Evolutionary conservation across 2,888 invertebrate species (phyloP).

Genomic region (Alloplasta piceator): DNA sequence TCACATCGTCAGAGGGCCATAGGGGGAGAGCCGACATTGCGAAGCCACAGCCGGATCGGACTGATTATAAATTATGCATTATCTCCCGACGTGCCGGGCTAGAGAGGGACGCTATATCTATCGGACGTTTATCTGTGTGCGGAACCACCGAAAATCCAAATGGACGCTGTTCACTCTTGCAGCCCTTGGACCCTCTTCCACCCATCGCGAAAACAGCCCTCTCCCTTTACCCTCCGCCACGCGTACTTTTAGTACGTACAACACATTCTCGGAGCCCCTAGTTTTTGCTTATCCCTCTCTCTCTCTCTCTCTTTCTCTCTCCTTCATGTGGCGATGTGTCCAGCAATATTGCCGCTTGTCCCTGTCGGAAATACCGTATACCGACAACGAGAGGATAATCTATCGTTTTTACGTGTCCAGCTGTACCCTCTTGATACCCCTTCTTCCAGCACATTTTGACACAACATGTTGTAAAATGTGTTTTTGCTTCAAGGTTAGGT

Average conservation of each 20-base stretch:
- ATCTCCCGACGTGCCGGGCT: slow-evolving; percentile 66
- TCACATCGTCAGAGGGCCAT: slow-evolving; percentile 61
- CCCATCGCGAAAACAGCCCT: slow-evolving; percentile 2
- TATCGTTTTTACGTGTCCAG: slow-evolving; percentile 65
- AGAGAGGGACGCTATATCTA: slow-evolving; percentile 11
- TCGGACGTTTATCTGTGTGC: slow-evolving; percentile 22
- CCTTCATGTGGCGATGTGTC: slow-evolving; percentile 15
- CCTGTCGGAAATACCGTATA: slow-evolving; percentile 62
- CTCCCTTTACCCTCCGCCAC: slow-evolving; percentile 1
- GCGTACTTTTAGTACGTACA: slow-evolving; percentile 46
- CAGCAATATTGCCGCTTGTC: slow-evolving; percentile 63
- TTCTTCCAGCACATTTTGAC: slow-evolving; percentile 34
- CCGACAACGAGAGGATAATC: slow-evolving; percentile 56
- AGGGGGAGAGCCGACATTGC: slow-evolving; percentile 47
- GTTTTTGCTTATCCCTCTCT: slow-evolving; percentile 14
- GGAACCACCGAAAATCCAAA: slow-evolving; percentile 61
- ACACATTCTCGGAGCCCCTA: slow-evolving; percentile 31
- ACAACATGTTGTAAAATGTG: slow-evolving; percentile 51
- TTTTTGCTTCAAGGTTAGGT: background rate
- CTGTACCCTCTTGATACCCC: slow-evolving; percentile 64
- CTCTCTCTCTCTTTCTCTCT: slow-evolving; percentile 9
- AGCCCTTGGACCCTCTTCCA: slow-evolving; percentile 36
- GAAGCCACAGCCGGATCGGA: slow-evolving; percentile 76
- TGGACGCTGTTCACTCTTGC: slow-evolving; percentile 49
- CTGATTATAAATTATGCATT: slow-evolving; percentile 83